Evolutionary conservation across 2,888 invertebrate genomes (phyloP).

Genomic region (Drosophila mimica): DNA sequence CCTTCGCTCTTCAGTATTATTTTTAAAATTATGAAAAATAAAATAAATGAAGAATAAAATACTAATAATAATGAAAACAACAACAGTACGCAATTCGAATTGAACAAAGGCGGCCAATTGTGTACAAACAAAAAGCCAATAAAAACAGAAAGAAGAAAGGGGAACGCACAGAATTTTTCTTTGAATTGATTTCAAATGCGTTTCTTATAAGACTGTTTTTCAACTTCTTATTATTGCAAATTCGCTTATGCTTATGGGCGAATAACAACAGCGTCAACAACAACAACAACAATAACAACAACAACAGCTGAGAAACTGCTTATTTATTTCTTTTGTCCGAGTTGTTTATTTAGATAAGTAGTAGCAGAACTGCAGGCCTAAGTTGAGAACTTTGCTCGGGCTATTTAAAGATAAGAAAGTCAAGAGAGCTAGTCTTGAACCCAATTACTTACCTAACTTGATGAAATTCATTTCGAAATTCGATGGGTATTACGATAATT

Average conservation of each 20-base stretch:
- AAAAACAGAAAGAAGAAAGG: conserved; percentile 5
- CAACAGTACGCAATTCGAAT: conserved; percentile 35
- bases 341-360: conserved; percentile 24
- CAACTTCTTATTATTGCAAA: background rate
- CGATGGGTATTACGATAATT: background rate
- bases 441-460: too few species aligned
- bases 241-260: background rate
- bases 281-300: background rate
- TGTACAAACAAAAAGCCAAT: conserved; percentile 5
- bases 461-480: background rate
- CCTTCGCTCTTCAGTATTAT: conserved; percentile 29
- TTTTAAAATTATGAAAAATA: conserved; percentile 38
- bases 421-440: background rate
- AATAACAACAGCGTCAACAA: conserved; percentile 3
- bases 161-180: conserved; percentile 43
- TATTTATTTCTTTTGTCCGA: conserved; percentile 21
- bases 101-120: conserved; percentile 38
- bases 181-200: conserved; percentile 60
- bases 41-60: background rate
- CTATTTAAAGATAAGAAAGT: background rate
- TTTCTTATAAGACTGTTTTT: conserved; percentile 39
- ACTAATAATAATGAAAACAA: conserved; percentile 21
- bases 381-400: background rate
- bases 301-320: conserved; percentile 23
- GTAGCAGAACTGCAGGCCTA: background rate